phyloP scores from a whole-genome alignment of 1,140 invertebrate species.

The Theocolax elegans region DNA sequence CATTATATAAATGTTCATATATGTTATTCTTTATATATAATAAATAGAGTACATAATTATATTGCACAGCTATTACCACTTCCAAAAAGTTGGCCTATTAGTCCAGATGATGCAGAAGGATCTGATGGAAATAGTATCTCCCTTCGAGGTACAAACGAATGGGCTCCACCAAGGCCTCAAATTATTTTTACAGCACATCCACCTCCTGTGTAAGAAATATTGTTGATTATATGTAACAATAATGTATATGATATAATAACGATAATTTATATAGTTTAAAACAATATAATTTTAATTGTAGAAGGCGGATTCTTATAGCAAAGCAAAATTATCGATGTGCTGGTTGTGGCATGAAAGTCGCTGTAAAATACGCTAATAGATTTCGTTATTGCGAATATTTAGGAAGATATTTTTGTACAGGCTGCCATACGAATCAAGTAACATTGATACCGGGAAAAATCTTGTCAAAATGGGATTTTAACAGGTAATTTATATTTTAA shows the following conservation, averaged over 20 bases:
- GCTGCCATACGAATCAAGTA: conserved; percentile 84
- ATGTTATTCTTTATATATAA: too few relatives aligned
- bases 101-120: conserved; percentile 71
- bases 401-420: conserved; percentile 89
- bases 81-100: conserved; percentile 76
- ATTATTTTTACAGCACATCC: conserved; percentile 86
- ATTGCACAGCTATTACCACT: conserved; percentile 74
- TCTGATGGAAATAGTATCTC: conserved; percentile 66
- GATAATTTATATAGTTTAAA: background rate
- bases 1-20: too few relatives aligned
- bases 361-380: conserved; percentile 75
- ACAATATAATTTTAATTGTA: conserved; percentile 59
- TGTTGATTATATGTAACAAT: background rate
- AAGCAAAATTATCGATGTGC: conserved; percentile 87
- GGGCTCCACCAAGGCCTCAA: conserved; percentile 87
- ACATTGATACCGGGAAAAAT: conserved; percentile 83
- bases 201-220: conserved; percentile 73
- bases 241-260: too few relatives aligned
- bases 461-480: conserved; percentile 70
- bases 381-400: conserved; percentile 88
- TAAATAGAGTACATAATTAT: background rate
- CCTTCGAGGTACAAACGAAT: conserved; percentile 80
- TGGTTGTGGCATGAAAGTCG: conserved; percentile 86
- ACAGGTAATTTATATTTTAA: conserved; percentile 59
- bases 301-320: conserved; percentile 73